phyloP scores from a whole-genome alignment of 2,888 invertebrate species.

The Panzeria rudis region DNA sequence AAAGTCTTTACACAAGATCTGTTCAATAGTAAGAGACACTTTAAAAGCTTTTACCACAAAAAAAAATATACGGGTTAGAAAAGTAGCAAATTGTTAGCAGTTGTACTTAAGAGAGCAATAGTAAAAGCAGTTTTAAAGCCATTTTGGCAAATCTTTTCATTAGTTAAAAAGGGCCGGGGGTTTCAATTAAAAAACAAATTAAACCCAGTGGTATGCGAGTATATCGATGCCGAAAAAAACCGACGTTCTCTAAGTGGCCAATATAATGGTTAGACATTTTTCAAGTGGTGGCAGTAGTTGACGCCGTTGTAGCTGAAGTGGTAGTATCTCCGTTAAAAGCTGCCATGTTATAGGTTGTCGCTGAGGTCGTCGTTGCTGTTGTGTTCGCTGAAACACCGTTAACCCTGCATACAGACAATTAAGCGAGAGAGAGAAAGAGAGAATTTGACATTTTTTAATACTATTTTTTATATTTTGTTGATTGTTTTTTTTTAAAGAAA shows the following conservation, averaged over 20 bases:
- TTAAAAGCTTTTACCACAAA: conserved; percentile 63
- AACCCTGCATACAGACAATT: conserved; percentile 87
- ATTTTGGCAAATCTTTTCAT: conserved; percentile 28
- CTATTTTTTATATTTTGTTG: conserved; percentile 63
- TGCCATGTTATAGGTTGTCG: conserved; percentile 55
- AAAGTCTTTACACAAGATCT: conserved; percentile 76
- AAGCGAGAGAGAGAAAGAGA: conserved; percentile 82
- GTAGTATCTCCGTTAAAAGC: conserved; percentile 45
- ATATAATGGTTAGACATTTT: conserved; percentile 18
- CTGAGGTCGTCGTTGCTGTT: conserved; percentile 45
- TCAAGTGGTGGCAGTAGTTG: conserved; percentile 17
- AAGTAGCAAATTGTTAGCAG: conserved; percentile 74
- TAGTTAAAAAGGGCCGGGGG: neutral
- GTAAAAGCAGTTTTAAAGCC: conserved; percentile 46
- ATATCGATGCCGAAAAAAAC: conserved; percentile 9
- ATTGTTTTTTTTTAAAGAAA: conserved; percentile 48
- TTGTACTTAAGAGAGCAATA: conserved; percentile 68
- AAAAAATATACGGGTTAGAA: conserved; percentile 74
- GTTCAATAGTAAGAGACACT: conserved; percentile 76
- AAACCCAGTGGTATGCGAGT: neutral
- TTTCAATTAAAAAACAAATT: neutral
- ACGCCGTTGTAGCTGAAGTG: conserved; percentile 52
- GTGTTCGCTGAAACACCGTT: conserved; percentile 77
- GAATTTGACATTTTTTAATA: conserved; percentile 66
- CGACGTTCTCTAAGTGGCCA: neutral